Base-by-base conservation (phyloP, 2,113 vertebrate species). In the Bufo bufo region DNA sequence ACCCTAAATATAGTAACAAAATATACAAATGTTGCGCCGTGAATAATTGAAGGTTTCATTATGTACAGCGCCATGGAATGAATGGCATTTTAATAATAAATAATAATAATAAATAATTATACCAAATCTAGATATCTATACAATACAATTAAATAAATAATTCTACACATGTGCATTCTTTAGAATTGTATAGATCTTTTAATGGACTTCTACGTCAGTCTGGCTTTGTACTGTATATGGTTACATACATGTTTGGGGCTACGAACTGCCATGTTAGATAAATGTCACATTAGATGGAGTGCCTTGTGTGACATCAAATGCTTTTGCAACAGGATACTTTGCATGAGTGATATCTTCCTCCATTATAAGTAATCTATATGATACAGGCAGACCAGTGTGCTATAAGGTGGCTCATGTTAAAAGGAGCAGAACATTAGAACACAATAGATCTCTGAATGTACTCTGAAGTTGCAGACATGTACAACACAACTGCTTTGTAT, bases 271-370 rank as follows among this genome's bases (percentile, higher is more conserved):
- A 13, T 9, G 6, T 17, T 54, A 54, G 65, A 69, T 84, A 84
- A 71, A n/a, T 69, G 49, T 14, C 82, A 84, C 49, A 84, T 71
- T 71, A 83, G 45, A 83, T 47, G 45, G 13, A 66, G 61, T n/a
- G 52, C 10, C 61, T 66, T 69, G 82, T 69, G 47, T 71, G 82
- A 52, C 82, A 84, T 84, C 63, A 84, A 71, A 84, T 69, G 20
- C 82, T 84, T 63, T 23, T 83, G 81, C 43, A 83, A 71, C n/a
- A 54, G 20, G 49, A 84, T 71, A 84, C 49, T 54, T 69, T 84
- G 47, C 82, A 83, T 54, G 81, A 69, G 63, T 71, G 82, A 84
- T 84, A 71, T 33, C 82, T 84, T 69, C 45, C 82, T 71, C 12
- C 49, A 69, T 84, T 84, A 69, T 71, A 69, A 84, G 49, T 66